A percentile compares a stretch with the other conserved stretches of the same genome.
These are phyloP conservation scores for Antrozous pallidus DNA, from an alignment of 2,797 vertebrate genomes.

Conservation along the genomic window DNA sequence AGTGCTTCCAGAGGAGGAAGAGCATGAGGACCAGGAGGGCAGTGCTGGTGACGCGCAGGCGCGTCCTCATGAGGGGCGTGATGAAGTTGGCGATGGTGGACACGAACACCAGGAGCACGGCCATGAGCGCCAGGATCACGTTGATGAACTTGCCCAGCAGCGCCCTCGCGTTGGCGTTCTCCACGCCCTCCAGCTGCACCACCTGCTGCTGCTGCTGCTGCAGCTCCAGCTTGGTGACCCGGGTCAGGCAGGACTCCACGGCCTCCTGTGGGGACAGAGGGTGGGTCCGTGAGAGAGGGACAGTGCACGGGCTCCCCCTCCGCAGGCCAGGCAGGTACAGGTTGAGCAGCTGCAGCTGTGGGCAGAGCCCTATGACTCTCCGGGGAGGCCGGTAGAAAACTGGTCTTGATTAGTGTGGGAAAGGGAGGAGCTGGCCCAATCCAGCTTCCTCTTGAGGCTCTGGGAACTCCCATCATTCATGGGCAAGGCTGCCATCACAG, in stretches of 20 bases:
- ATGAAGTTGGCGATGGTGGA: conserved; percentile 99
- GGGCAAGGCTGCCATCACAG: background rate
- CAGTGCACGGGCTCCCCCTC: fast-evolving
- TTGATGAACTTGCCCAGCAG: conserved; percentile 99
- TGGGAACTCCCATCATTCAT: background rate
- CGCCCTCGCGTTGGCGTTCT: conserved; percentile 96
- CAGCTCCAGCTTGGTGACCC: conserved; percentile 96
- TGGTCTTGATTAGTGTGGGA: background rate
- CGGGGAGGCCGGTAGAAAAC: background rate
- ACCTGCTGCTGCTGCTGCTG: conserved; percentile 99
- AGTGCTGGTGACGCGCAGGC: conserved; percentile 90
- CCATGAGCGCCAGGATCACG: conserved; percentile 97
- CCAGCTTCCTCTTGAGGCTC: background rate
- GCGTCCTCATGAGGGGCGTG: conserved; percentile 98
- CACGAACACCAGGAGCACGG: conserved; percentile 97
- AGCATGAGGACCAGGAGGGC: conserved; percentile 91
- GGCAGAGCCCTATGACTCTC: background rate
- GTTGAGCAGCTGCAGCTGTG: background rate
- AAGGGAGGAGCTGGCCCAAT: background rate
- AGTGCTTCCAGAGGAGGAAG: conserved; percentile 96
- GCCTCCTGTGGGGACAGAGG: conserved; percentile 87
- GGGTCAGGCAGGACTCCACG: conserved; percentile 96
- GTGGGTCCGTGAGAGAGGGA: fast-evolving
- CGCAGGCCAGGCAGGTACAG: background rate
- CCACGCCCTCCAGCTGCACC: conserved; percentile 97